Evolutionary conservation across 2,113 vertebrate genomes (phyloP).

Genomic region (Herpetotheres cachinnans): DNA sequence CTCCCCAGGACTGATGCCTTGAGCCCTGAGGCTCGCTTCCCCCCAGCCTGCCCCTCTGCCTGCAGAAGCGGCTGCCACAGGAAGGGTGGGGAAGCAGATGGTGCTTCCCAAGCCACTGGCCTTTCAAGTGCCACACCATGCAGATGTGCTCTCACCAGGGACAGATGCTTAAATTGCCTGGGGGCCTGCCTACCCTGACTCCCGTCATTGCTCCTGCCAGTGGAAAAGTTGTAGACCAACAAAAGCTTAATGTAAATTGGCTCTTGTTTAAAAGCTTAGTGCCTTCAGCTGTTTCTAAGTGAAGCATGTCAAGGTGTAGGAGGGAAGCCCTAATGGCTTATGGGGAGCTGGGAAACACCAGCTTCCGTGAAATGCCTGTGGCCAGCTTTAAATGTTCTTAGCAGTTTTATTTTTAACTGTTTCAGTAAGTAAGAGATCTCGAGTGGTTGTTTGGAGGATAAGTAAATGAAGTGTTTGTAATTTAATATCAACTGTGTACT

Average conservation of each 20-base stretch:
- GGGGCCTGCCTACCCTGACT: not conserved
- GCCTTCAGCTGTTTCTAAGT: slow-evolving; percentile 20
- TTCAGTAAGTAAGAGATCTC: slow-evolving; percentile 19
- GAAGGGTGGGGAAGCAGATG: not conserved
- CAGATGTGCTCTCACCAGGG: not conserved
- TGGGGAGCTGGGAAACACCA: slow-evolving; percentile 9
- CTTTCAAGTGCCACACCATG: not conserved
- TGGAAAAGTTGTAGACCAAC: not conserved
- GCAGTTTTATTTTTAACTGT: slow-evolving; percentile 44
- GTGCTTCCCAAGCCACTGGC: not conserved
- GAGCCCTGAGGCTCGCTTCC: not conserved
- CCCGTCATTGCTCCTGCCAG: not conserved
- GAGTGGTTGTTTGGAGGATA: slow-evolving; percentile 2
- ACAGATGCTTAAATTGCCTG: not conserved
- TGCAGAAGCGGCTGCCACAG: rapidly evolving
- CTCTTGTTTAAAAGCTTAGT: not conserved
- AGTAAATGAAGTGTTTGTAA: slow-evolving; percentile 34
- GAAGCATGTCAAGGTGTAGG: slow-evolving; percentile 28
- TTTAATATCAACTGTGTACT: not conserved
- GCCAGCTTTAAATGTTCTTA: slow-evolving; percentile 19
- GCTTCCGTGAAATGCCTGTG: slow-evolving; percentile 25
- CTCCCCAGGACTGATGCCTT: not conserved
- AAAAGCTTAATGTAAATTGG: not conserved
- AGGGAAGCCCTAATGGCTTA: slow-evolving; percentile 21
- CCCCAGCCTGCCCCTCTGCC: not conserved